Conservation (phyloP, 2,888 invertebrate species). For the Nomada hirtipes region DNA sequence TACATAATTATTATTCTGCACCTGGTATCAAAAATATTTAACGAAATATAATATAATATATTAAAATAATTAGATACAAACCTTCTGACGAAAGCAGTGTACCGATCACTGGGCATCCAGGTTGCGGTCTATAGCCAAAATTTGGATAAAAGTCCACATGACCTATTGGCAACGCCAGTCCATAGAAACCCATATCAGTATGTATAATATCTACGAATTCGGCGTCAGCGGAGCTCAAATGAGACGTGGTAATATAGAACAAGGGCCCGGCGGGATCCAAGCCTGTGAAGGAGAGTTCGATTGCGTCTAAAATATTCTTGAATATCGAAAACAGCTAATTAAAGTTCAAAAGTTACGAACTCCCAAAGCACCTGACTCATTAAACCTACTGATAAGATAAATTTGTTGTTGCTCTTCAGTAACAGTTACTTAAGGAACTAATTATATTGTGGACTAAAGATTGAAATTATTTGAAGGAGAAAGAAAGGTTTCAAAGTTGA, state of each 20-base stretch:
- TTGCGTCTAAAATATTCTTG: background rate
- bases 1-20: too few species aligned
- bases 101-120: slow-evolving; percentile 82
- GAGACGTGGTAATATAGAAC: slow-evolving; percentile 81
- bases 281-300: slow-evolving; percentile 72
- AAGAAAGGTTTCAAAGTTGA: too few species aligned
- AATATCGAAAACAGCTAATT: background rate
- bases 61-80: background rate
- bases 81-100: accelerated
- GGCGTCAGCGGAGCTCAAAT: slow-evolving; percentile 81
- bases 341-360: background rate
- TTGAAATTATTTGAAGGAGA: too few species aligned
- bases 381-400: too few species aligned
- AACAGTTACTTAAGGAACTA: too few species aligned
- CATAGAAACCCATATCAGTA: slow-evolving; percentile 85
- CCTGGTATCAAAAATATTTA: background rate
- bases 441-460: too few species aligned
- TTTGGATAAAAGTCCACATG: slow-evolving; percentile 86
- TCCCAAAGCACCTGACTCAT: too few species aligned
- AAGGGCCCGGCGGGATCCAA: slow-evolving; percentile 85
- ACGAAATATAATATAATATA: too few species aligned
- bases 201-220: slow-evolving; percentile 85
- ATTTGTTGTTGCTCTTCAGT: too few species aligned
- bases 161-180: slow-evolving; percentile 78
- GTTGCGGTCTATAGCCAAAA: slow-evolving; percentile 84